Base-by-base conservation (phyloP, 1,140 invertebrate genomes). In the Brachionus rubens region DNA sequence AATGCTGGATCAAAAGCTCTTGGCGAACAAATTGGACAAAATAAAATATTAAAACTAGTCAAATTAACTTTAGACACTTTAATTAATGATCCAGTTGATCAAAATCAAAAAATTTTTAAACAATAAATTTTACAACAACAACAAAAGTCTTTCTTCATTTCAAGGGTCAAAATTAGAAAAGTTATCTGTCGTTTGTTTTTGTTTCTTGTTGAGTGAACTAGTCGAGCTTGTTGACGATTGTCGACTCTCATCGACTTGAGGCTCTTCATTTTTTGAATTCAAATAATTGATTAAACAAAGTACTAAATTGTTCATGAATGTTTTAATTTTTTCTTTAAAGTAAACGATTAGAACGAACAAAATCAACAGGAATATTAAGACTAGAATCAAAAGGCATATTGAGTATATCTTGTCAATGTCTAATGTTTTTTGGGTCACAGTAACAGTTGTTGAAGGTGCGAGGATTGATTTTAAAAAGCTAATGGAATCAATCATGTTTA, bases 21-120 rank as follows among this genome's bases (percentile, higher is more conserved):
- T 21, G 24, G 40, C 1, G 33, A 41, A 43, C 36, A 65, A 65
- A 65, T 65, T 41, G 36, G 19, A 41, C 12, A 24, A 43, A 65
- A 43, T 43, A 65, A 65, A 43, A 43, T 65, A 43, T 36, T 65
- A 12, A 65, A 65, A 65, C 24, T 65, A 19, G 10, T 65, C 5
- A 65, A 65, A 43, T 24, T 65, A 41, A 65, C 59, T 14, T 7
- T 65, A 30, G 24, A 65, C 43, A 65, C 59, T 26, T 36, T 65
- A 19, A 24, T 65, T 12, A 26, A n/a, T 43, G 59, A 43, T 65
- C 19, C 16, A 33, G 36, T 54, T 26, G 50, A 54, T 54, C 19
- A 54, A 54, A 28, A 54, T 54, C 50, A 54, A 54, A 54, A 54
- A 54, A 14, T 54, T 26, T 54, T 54, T 2, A 10, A 21, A 54